phyloP scores from a whole-genome alignment of 2,797 vertebrate genomes.

The Trachurus trachurus region DNA sequence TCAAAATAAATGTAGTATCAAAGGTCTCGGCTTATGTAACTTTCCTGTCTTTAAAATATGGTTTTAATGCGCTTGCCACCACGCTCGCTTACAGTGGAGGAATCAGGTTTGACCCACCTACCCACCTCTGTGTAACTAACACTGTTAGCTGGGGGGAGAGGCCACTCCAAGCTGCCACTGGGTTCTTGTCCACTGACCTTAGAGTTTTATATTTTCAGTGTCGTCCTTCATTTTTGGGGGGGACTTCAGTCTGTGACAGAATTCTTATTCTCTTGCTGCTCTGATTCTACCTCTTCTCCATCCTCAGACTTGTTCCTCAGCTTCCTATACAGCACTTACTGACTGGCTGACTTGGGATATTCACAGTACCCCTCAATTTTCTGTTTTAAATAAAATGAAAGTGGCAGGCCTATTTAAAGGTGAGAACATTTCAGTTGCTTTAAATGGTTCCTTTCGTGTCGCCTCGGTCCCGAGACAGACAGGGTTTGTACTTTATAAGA shows the following conservation, averaged over 20 bases:
- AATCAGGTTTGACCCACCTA: conserved; percentile 19
- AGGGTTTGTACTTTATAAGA: conserved; percentile 36
- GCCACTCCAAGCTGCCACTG: conserved; percentile 2
- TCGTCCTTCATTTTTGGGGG: not conserved
- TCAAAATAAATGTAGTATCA: conserved; percentile 41
- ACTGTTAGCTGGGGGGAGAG: conserved; percentile 7
- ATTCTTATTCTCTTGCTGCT: not conserved
- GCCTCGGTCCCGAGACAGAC: conserved; percentile 1
- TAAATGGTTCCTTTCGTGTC: conserved; percentile 25
- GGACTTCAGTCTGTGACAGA: not conserved
- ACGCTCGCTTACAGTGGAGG: not conserved
- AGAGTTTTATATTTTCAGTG: not conserved
- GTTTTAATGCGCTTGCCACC: conserved; percentile 1
- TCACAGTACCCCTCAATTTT: conserved; percentile 26
- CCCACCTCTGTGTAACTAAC: not conserved
- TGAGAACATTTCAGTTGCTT: conserved; percentile 36
- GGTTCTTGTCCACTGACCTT: not conserved
- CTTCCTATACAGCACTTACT: not conserved
- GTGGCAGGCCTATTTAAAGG: conserved; percentile 37
- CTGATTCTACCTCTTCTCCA: not conserved
- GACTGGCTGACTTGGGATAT: not conserved
- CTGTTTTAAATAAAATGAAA: conserved; percentile 36
- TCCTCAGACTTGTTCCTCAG: not conserved
- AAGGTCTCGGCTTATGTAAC: conserved; percentile 45
- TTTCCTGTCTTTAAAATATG: not conserved